phyloP scores from a whole-genome alignment of 2,113 vertebrate genomes.

The Lipotes vexillifer region DNA sequence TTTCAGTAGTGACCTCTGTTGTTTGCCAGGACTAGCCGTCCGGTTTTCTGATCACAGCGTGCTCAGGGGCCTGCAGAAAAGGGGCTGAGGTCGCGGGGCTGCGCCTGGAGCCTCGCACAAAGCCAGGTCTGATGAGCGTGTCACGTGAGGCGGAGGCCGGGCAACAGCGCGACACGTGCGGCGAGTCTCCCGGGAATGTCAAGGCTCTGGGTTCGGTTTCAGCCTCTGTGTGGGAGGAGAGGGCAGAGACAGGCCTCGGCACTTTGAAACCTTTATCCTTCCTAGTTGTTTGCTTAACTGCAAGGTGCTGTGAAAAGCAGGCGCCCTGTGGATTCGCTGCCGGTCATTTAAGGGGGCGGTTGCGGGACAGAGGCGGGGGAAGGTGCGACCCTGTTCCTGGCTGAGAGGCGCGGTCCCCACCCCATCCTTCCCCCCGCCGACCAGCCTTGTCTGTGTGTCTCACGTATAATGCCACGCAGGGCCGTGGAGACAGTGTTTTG shows the following conservation, averaged over 20 bases:
- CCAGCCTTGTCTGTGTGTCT: background rate
- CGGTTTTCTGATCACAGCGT: background rate
- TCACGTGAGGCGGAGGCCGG: background rate
- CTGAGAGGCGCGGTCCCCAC: background rate
- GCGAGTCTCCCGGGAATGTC: constrained; percentile 33
- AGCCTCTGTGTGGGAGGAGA: background rate
- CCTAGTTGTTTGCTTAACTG: background rate
- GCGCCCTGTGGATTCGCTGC: rapidly evolving
- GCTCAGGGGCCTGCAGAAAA: background rate
- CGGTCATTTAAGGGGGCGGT: background rate
- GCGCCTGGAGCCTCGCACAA: background rate
- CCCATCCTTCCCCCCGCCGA: too few relatives aligned
- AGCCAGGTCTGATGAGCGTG: background rate
- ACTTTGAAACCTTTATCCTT: background rate
- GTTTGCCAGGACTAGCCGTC: background rate
- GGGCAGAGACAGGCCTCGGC: background rate
- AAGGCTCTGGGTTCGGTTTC: background rate
- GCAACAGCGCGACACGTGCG: background rate
- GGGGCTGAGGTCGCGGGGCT: rapidly evolving
- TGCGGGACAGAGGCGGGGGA: too few relatives aligned
- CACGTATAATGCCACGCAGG: background rate
- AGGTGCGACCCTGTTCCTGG: background rate
- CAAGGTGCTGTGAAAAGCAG: background rate
- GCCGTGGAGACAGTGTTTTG: background rate
- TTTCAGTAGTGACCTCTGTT: background rate